A percentile compares a stretch with the other conserved stretches of the same genome.
Evolutionary conservation across 2,113 vertebrate species (phyloP).

Genomic region (Puntigrus tetrazona): DNA sequence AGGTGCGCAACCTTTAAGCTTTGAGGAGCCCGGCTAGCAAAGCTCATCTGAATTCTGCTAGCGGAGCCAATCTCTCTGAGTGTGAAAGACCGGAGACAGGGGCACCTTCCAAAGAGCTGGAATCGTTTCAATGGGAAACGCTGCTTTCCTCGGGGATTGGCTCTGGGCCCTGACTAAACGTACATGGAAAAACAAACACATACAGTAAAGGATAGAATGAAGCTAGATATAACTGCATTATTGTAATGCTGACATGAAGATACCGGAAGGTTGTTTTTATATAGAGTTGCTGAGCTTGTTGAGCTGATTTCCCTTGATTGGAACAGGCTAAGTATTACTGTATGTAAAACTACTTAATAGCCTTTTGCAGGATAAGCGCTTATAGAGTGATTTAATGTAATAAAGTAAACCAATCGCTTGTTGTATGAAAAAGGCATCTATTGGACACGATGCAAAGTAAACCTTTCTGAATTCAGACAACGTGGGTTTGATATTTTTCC

Average conservation of each 20-base stretch:
- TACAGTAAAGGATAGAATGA: conserved; percentile 27
- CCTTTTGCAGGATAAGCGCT: not conserved
- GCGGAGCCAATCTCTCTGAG: conserved; percentile 66
- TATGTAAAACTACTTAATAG: not conserved
- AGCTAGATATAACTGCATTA: not conserved
- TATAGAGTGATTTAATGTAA: not conserved
- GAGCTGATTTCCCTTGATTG: too few species aligned
- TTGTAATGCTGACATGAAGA: not conserved
- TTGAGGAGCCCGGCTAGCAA: conserved; percentile 1
- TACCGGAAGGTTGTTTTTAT: not conserved
- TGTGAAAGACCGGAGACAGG: conserved; percentile 65
- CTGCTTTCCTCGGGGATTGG: conserved; percentile 40
- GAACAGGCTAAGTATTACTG: too few species aligned
- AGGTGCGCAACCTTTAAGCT: conserved; percentile 20
- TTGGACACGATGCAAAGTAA: not conserved
- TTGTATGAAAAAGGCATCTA: not conserved
- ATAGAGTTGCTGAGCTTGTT: not conserved
- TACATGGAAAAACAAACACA: conserved; percentile 53
- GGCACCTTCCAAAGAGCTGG: conserved; percentile 59
- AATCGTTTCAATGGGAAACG: conserved; percentile 63
- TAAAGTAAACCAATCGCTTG: not conserved
- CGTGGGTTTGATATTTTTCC: not conserved
- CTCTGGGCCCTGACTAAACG: conserved; percentile 46
- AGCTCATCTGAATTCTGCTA: conserved; percentile 73
- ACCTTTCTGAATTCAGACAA: not conserved